Evolutionary conservation across 2,797 vertebrate species (phyloP).

Genomic region (Lepilemur ruficaudatus): DNA sequence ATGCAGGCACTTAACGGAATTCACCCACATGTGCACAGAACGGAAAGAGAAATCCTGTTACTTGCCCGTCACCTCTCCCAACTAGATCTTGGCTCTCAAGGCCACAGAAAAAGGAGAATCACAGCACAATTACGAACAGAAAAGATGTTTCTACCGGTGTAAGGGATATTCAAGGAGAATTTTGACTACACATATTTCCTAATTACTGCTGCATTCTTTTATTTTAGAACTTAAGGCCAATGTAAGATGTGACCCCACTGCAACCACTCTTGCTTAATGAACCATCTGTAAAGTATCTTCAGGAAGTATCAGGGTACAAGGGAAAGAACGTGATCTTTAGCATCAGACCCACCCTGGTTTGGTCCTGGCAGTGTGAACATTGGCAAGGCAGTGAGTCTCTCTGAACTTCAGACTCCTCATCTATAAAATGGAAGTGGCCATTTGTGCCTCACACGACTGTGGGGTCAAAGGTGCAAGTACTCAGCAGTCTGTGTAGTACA

Average conservation of each 20-base stretch:
- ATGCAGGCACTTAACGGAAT: background rate
- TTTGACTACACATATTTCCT: background rate
- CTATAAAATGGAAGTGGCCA: background rate
- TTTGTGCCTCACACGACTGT: background rate
- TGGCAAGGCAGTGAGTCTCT: background rate
- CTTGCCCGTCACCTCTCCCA: background rate
- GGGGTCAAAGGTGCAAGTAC: background rate
- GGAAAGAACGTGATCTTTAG: background rate
- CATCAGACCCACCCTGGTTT: background rate
- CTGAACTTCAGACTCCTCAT: background rate
- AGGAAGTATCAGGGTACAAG: background rate
- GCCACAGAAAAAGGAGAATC: background rate
- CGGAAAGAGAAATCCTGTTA: background rate
- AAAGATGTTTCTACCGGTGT: background rate
- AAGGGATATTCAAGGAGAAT: background rate
- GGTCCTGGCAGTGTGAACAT: background rate
- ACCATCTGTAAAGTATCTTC: background rate
- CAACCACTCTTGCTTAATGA: background rate
- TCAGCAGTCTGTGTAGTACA: background rate
- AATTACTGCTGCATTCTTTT: background rate
- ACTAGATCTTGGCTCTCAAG: background rate
- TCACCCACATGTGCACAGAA: background rate
- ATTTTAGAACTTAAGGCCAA: constrained; percentile 17
- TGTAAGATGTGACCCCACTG: background rate
- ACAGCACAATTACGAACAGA: background rate